Conservation (phyloP, 2,113 vertebrate species). For the Montifringilla adamsi region DNA sequence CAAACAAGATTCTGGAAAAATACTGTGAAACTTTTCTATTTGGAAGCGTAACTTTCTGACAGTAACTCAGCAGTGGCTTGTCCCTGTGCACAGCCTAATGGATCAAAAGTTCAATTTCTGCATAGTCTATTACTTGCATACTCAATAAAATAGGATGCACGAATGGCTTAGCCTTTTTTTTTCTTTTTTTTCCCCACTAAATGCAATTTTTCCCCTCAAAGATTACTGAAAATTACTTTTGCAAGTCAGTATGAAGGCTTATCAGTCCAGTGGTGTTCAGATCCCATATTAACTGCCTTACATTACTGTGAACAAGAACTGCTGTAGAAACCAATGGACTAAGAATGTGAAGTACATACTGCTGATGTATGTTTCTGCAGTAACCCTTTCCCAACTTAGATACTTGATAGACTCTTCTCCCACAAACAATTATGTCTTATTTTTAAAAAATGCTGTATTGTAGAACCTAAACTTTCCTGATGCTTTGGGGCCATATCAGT, state of each 20-base stretch:
- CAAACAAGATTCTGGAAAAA: not conserved
- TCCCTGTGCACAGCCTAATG: constrained; percentile 19
- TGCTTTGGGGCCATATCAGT: not conserved
- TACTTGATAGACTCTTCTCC: not conserved
- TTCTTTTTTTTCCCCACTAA: not conserved
- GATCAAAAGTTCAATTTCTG: constrained; percentile 36
- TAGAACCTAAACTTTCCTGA: not conserved
- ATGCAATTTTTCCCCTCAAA: constrained; percentile 68
- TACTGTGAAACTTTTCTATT: constrained; percentile 13
- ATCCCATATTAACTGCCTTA: constrained; percentile 46
- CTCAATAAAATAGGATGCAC: constrained; percentile 43
- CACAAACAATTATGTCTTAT: not conserved
- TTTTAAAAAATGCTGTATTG: not conserved
- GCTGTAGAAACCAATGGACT: constrained; percentile 21
- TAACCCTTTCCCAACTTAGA: not conserved
- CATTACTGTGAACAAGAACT: constrained; percentile 32
- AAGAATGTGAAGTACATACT: constrained; percentile 3
- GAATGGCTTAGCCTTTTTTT: constrained; percentile 31
- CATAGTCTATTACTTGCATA: constrained; percentile 37
- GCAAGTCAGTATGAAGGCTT: constrained; percentile 61
- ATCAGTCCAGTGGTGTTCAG: constrained; percentile 62
- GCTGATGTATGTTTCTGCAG: not conserved
- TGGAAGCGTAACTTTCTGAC: constrained; percentile 39
- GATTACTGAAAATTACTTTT: constrained; percentile 71
- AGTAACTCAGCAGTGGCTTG: not conserved